Base-by-base conservation (phyloP, 2,888 invertebrate species). In the Limnephilus rhombicus region DNA sequence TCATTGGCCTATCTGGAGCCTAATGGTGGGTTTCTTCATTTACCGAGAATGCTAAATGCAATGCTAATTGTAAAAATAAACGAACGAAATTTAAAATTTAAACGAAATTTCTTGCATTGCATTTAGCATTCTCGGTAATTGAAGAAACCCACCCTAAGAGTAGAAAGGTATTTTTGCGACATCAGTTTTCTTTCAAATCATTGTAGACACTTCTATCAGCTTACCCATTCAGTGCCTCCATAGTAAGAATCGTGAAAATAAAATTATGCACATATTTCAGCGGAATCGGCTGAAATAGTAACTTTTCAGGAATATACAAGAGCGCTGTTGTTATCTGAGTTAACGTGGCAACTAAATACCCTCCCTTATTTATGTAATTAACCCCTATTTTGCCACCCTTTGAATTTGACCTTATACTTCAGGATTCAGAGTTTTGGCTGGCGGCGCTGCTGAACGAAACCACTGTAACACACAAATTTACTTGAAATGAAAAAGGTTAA, bases 311-410 rank as follows among this genome's bases (percentile, higher is more conserved):
- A 24, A 68, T 68, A 68, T 68, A 68, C 68, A 24, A n/a, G 53
- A 18, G 68, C 24, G 1, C 68, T 1, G 68, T 68, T 68, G 68
- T 68, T 68, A 68, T 68, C 24, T 24, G 18, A 9, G 68, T 24
- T 68, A 68, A 68, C n/a, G 68, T 24, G 68, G 24, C 68, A 68
- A 68, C 24, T 68, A 7, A 68, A 68, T n/a, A 9, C 68, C 68
- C 68, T 68, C 68, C 68, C 68, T 68, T 68, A n/a, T 68, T 68
- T 68, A 68, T 68, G 68, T 68, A 68, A 68, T 68, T 68, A 68
- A 68, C 68, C 68, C 68, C 68, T 68, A 68, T 68, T 68, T n/a
- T 2, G 68, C 68, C 68, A 68, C 68, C 68, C 68, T 9, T 24
- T 68, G n/a, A 68, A 68, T 68, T 68, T 68, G 68, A 68, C 68